Evolutionary conservation across 2,113 vertebrate species (phyloP), one percentile per base, ranked within the genome.

Genomic region (Cynopterus brachyotis): DNA sequence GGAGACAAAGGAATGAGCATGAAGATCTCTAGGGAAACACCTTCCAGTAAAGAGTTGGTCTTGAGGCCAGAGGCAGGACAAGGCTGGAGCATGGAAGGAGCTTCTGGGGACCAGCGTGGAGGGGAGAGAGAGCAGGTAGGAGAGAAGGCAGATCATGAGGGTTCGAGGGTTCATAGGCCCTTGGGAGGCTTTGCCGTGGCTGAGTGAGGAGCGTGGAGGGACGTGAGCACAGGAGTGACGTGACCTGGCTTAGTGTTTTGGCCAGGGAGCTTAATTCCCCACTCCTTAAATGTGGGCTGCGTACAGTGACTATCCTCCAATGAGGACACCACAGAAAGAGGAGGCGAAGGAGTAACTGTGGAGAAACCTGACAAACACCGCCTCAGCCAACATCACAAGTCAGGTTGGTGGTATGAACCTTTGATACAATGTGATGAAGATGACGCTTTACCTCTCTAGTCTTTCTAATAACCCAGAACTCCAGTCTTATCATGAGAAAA

Each of bases 361-460:
- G n/a, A 60, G 64, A 86, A 55, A 72, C 4, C 30, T 6, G 2
- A 59, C 50, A 60, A 72, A 13, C 32, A 24, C 6, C 1, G 6
- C 72, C 69, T 83, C 40, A 35, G 3, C 60, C 59, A 24, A 22
- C 1, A 9, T 30, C 69, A 10, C 13, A 17, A 55, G 35, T 6
- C 10, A 0, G 1, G 66, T 1, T 16, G 22, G 11, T 6, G 19
- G 9, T 11, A 6, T 24, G 40, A 24, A 2, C 40, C 26, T 37
- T 24, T 16, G 69, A n/a, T 9, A 19, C 3, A 24, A 15, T 32
- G 47, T 72, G 42, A 76, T 67, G 30, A 22, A 59, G 22, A 32
- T 26, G 69, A 10, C 24, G 16, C 37, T 35, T 55, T 3, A 13
- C 30, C 73, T 72, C 37, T 22, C 5, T 53, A 9, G 17, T 45